phyloP scores from a whole-genome alignment of 2,797 vertebrate species.

The Cyprinella venusta region DNA sequence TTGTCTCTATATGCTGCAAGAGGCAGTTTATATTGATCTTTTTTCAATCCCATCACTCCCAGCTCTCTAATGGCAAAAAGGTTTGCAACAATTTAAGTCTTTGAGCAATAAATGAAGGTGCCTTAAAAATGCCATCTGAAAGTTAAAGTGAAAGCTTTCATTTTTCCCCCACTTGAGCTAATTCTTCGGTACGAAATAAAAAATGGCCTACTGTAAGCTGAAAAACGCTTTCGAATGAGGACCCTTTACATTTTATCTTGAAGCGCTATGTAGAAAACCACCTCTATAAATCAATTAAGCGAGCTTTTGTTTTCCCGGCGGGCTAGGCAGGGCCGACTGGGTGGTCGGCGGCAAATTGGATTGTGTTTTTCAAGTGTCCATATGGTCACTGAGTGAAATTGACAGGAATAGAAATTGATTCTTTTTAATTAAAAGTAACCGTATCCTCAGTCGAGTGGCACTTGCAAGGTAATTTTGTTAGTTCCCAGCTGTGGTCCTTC shows the following conservation, averaged over 20 bases:
- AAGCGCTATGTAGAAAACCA: slow-evolving; percentile 44
- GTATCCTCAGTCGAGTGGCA: slow-evolving; percentile 74
- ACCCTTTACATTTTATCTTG: slow-evolving; percentile 30
- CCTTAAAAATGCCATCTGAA: slow-evolving; percentile 3
- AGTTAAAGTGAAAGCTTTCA: not conserved
- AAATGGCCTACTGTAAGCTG: not conserved
- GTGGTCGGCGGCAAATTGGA: slow-evolving; percentile 70
- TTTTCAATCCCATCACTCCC: not conserved
- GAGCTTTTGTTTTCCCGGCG: slow-evolving; percentile 60
- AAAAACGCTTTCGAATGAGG: slow-evolving; percentile 13
- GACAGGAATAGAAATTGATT: slow-evolving; percentile 77
- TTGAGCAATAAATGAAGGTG: slow-evolving; percentile 1
- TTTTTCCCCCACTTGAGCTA: not conserved
- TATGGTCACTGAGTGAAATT: slow-evolving; percentile 73
- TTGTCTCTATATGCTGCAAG: slow-evolving; percentile 21
- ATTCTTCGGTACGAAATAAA: not conserved
- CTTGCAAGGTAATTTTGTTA: slow-evolving; percentile 75
- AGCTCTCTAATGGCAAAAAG: slow-evolving; percentile 16
- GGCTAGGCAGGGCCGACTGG: slow-evolving; percentile 57
- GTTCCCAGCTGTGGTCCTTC: slow-evolving; percentile 72
- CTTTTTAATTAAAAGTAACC: slow-evolving; percentile 82
- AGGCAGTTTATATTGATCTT: slow-evolving; percentile 22
- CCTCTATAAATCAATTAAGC: slow-evolving; percentile 60
- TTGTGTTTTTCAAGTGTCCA: slow-evolving; percentile 79
- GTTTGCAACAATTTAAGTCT: not conserved